Conservation (phyloP, 1,140 invertebrate species). For the Stratiolaelaps scimitus region DNA sequence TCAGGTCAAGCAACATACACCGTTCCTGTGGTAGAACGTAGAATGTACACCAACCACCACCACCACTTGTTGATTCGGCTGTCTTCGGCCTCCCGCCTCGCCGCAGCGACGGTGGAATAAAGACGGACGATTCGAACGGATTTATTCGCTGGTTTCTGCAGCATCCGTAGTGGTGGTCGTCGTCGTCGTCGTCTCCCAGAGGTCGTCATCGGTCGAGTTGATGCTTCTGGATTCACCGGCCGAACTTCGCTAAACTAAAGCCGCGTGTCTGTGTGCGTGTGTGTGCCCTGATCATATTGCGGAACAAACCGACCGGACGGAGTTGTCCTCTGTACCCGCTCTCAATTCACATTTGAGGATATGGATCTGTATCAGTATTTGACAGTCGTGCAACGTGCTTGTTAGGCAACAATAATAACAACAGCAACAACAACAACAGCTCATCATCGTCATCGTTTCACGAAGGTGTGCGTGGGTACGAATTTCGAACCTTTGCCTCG, state of each 20-base stretch:
- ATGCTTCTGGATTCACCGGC: background rate
- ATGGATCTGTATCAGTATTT: no score
- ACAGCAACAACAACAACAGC: background rate
- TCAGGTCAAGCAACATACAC: no score
- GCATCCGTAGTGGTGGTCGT: no score
- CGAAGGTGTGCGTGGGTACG: conserved; percentile 6
- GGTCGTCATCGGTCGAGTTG: background rate
- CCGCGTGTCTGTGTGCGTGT: background rate
- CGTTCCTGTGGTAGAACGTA: no score
- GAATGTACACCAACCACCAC: no score
- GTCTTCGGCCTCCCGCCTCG: no score
- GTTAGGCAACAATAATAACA: background rate
- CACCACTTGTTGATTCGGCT: no score
- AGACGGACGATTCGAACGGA: background rate
- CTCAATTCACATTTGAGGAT: no score
- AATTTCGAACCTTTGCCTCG: background rate
- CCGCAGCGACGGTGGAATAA: background rate
- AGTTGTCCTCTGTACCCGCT: background rate
- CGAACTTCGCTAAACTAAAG: background rate
- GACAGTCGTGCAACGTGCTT: background rate
- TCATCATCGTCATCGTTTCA: background rate
- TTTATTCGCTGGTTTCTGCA: no score
- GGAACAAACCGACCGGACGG: background rate
- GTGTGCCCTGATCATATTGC: background rate
- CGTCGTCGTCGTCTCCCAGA: background rate